Conservation (phyloP, 2,888 invertebrate genomes). For the Eretmocerus hayati region DNA sequence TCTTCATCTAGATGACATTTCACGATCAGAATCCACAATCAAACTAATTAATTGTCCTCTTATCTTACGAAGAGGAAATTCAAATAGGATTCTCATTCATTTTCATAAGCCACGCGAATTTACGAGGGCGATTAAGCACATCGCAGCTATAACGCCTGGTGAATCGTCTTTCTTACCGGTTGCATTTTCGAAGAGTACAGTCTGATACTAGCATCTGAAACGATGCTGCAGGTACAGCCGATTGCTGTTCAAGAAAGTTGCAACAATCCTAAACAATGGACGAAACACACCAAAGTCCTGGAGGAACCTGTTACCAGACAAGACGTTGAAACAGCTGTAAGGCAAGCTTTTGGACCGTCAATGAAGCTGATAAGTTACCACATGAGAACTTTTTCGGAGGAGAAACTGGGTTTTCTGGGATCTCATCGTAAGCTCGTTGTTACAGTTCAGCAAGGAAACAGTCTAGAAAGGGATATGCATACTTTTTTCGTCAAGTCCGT, state of each 20-base stretch:
- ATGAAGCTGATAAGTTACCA: conserved; percentile 26
- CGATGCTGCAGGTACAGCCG: no score
- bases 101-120: no score
- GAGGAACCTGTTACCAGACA: not conserved
- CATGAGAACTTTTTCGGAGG: conserved; percentile 30
- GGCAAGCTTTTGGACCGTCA: conserved; percentile 14
- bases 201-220: no score
- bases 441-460: conserved; percentile 9
- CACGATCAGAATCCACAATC: no score
- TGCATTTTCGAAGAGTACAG: no score
- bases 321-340: conserved; percentile 18
- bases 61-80: no score
- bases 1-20: no score
- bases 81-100: not conserved
- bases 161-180: no score
- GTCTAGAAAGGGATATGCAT: not conserved
- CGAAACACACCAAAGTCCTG: not conserved
- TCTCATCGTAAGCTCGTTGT: conserved; percentile 31
- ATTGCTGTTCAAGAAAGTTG: not conserved
- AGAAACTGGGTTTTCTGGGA: conserved; percentile 36
- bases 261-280: not conserved
- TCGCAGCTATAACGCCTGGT: not conserved
- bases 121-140: no score
- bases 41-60: no score
- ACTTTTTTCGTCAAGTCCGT: conserved; percentile 4